phyloP scores from a whole-genome alignment of 1,140 invertebrate genomes.

The Orchesella cincta region DNA sequence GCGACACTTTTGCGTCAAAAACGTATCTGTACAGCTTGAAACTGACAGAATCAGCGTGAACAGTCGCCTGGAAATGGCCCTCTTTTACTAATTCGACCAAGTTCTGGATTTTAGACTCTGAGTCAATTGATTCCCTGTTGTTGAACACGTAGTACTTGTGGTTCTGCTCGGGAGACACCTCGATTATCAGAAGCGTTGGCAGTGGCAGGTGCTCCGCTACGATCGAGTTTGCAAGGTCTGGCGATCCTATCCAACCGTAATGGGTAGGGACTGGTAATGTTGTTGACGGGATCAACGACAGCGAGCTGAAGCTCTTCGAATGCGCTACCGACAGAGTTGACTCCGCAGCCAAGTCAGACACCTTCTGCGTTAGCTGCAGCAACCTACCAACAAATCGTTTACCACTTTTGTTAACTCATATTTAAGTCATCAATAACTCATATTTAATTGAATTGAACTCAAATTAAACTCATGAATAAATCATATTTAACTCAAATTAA shows the following conservation, averaged over 20 bases:
- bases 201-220: constrained; percentile 79
- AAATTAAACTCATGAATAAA: no score
- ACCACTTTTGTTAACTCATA: no score
- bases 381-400: no score
- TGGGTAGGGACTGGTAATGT: not conserved
- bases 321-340: no score
- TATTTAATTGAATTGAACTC: no score
- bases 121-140: not conserved
- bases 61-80: not conserved
- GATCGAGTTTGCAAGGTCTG: constrained; percentile 85
- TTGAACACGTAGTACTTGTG: constrained; percentile 21
- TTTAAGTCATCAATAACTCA: no score
- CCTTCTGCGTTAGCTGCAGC: no score
- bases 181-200: constrained; percentile 85
- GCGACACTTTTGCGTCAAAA: constrained; percentile 5
- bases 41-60: not conserved
- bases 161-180: constrained; percentile 64
- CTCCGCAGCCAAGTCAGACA: no score
- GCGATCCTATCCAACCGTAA: constrained; percentile 77
- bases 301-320: no score
- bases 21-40: not conserved
- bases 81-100: not conserved
- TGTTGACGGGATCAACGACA: not conserved
- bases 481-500: no score
- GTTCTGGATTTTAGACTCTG: not conserved